Percentiles rank a stretch among this genome's conserved stretches.
phyloP scores from a whole-genome alignment of 2,888 invertebrate species.

The Odontocolon sp. region DNA sequence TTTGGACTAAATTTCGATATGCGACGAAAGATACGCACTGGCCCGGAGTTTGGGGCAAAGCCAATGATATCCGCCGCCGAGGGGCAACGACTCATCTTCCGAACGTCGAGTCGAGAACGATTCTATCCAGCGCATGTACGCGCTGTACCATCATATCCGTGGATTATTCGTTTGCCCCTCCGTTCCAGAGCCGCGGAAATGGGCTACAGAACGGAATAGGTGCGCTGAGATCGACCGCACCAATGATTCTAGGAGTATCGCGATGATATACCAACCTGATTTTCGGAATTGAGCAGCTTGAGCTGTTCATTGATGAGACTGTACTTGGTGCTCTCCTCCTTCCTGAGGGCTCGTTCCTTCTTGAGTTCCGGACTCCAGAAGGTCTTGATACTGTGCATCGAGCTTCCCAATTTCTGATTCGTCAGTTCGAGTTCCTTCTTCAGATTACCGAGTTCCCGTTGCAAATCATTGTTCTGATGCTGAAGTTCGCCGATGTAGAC shows the following conservation, averaged over 20 bases:
- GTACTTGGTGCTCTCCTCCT: slow-evolving; percentile 99
- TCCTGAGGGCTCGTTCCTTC: slow-evolving; percentile 97
- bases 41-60: slow-evolving; percentile 32
- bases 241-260: not conserved
- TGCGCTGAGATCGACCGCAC: not conserved
- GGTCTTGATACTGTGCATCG: slow-evolving; percentile 99
- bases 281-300: slow-evolving; percentile 96
- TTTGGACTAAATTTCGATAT: slow-evolving; percentile 37
- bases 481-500: slow-evolving; percentile 93
- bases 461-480: slow-evolving; percentile 96
- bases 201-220: not conserved
- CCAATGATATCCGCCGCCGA: slow-evolving; percentile 35
- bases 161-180: slow-evolving; percentile 34
- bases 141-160: slow-evolving; percentile 25
- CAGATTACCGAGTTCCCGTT: slow-evolving; percentile 94
- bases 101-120: slow-evolving; percentile 25
- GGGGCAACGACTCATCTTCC: slow-evolving; percentile 55
- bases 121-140: slow-evolving; percentile 23
- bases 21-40: slow-evolving; percentile 12
- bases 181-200: not conserved
- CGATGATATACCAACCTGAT: slow-evolving; percentile 87
- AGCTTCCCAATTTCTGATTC: slow-evolving; percentile 98
- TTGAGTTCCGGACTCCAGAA: slow-evolving; percentile 99
- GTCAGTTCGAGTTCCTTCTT: slow-evolving; percentile 97
- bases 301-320: slow-evolving; percentile 98